A percentile compares a stretch with the other conserved stretches of the same genome.
phyloP scores from a whole-genome alignment of 2,888 invertebrate species.

The Tipula helvola region DNA sequence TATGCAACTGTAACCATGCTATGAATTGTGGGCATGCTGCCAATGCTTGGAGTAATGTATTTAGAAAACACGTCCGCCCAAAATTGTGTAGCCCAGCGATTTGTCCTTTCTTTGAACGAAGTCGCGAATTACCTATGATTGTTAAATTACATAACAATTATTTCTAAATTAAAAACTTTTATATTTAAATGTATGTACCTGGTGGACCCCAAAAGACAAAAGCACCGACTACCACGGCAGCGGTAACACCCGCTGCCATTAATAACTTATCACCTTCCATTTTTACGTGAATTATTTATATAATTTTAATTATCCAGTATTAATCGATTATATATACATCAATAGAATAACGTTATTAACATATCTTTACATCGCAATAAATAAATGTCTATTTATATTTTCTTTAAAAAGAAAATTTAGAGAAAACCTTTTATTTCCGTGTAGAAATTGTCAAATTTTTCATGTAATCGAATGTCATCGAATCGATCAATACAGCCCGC shows the following conservation, averaged over 20 bases:
- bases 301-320: not conserved
- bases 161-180: not conserved
- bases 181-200: constrained; percentile 22
- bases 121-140: constrained; percentile 32
- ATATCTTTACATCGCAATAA: not conserved
- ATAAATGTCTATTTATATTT: not conserved
- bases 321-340: not conserved
- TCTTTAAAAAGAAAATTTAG: not conserved
- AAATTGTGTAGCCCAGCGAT: constrained; percentile 80
- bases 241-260: constrained; percentile 67
- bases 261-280: constrained; percentile 58
- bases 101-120: constrained; percentile 54
- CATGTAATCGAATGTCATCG: not conserved
- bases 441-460: not conserved
- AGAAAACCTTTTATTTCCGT: not conserved
- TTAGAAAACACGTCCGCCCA: constrained; percentile 87
- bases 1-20: constrained; percentile 59
- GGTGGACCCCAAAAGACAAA: constrained; percentile 66
- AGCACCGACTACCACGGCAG: constrained; percentile 68
- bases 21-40: constrained; percentile 78
- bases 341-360: not conserved
- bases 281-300: constrained; percentile 13
- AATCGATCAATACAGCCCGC: not conserved
- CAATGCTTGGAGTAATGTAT: constrained; percentile 79
- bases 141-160: not conserved